Evolutionary conservation across 2,797 vertebrate genomes (phyloP), one percentile per base, ranked within the genome.

Genomic region (Thripadectes ignobilis): DNA sequence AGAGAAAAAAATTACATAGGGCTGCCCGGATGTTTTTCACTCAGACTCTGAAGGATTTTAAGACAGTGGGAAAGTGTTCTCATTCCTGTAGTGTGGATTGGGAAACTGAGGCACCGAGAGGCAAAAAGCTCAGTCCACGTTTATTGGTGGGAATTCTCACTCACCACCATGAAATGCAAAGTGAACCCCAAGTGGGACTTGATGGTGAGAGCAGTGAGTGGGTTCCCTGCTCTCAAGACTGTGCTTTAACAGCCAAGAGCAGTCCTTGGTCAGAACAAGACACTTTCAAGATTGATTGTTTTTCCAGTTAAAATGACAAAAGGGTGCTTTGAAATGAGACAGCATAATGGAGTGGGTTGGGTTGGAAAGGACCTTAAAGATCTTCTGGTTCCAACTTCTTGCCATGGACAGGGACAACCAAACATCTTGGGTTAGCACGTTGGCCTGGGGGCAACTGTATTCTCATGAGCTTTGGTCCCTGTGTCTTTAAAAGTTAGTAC

Each of bases 21-120:
- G 26, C 17, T 81, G 41, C 58, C 34, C n/a, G 59, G 69, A 30
- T 41, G 26, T 27, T 91, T 84, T 80, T 65, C 30, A 13, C 9
- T 67, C 34, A 13, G 32, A 15, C 11, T 61, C 24, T 66, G 88
- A 61, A 57, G 30, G 38, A 10, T 54, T 75, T 81, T 24, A 7
- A 57, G 88, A 2, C 12, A 57, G 9, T 19, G 14, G 75, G 71
- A 27, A 74, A 61, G 5, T 61, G 2, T 43, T 48, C 34, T 57
- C 2, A 4, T 48, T 52, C 30, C 6, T 0, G 0, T 29, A 15
- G 8, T 36, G 2, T 48, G 30, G 34, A 5, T 1, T 5, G 66
- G 85, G 72, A 96, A 97, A 96, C 76, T 68, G 91, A 96, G 91
- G 91, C 91, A 92, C 0, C 0, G 45, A 48, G 58, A 38, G 9